Evolutionary conservation across 2,888 invertebrate species (phyloP).

Genomic region (Cephus pygmeus): DNA sequence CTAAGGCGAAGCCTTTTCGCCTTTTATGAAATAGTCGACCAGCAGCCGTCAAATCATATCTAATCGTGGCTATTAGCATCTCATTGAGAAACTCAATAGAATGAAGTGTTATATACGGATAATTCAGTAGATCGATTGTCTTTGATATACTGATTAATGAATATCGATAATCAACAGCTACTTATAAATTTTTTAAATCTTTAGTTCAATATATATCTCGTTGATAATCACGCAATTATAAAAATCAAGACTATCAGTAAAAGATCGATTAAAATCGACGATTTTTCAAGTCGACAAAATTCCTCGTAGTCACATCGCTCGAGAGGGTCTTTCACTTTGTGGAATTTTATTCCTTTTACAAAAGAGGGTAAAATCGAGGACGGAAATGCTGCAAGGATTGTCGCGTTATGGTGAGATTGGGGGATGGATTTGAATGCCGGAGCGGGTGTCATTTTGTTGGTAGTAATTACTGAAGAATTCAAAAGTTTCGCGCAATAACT

Average conservation of each 20-base stretch:
- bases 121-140: background rate
- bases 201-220: too few relatives aligned
- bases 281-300: background rate
- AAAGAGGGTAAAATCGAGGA: background rate
- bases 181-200: too few relatives aligned
- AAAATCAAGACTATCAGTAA: background rate
- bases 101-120: background rate
- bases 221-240: too few relatives aligned
- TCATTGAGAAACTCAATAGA: background rate
- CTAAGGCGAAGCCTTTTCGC: constrained; percentile 51
- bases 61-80: background rate
- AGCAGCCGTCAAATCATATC: background rate
- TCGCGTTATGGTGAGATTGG: background rate
- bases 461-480: background rate
- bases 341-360: background rate
- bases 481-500: background rate
- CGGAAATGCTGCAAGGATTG: background rate
- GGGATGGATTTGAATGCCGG: background rate
- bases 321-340: background rate
- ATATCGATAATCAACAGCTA: background rate
- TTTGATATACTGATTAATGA: background rate
- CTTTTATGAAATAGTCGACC: constrained; percentile 32
- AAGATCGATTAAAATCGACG: background rate
- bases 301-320: background rate
- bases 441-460: background rate